phyloP scores from a whole-genome alignment of 2,113 vertebrate species.

The Oncorhynchus mykiss region DNA sequence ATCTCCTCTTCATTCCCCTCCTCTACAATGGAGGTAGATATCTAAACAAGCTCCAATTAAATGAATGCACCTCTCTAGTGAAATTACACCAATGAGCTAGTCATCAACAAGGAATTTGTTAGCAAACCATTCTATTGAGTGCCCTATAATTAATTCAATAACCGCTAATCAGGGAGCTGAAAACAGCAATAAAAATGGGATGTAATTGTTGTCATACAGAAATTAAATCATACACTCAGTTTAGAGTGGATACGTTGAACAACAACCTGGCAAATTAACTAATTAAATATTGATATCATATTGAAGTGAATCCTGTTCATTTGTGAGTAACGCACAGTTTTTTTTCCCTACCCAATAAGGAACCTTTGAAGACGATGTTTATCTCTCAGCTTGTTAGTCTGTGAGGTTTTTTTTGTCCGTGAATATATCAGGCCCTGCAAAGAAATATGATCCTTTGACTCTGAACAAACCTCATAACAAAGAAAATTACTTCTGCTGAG shows the following conservation, averaged over 20 bases:
- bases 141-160: constrained; percentile 42
- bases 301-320: neutral
- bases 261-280: constrained; percentile 21
- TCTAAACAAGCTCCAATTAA: constrained; percentile 35
- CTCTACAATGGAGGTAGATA: constrained; percentile 30
- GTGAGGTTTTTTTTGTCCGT: constrained; percentile 26
- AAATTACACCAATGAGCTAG: constrained; percentile 51
- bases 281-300: constrained; percentile 29
- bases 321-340: neutral
- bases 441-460: constrained; percentile 29
- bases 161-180: constrained; percentile 34
- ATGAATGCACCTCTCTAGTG: constrained; percentile 32
- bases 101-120: constrained; percentile 46
- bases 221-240: constrained; percentile 42
- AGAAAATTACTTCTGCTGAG: constrained; percentile 30
- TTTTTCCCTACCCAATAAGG: neutral
- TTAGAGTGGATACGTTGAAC: constrained; percentile 34
- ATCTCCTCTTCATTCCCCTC: constrained; percentile 1
- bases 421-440: constrained; percentile 11
- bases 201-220: constrained; percentile 36
- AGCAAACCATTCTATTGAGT: constrained; percentile 49
- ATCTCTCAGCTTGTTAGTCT: neutral
- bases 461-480: constrained; percentile 33
- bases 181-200: constrained; percentile 29
- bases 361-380: too few species aligned